Conservation (phyloP, 2,888 invertebrate species). For the Athrips mouffetella region DNA sequence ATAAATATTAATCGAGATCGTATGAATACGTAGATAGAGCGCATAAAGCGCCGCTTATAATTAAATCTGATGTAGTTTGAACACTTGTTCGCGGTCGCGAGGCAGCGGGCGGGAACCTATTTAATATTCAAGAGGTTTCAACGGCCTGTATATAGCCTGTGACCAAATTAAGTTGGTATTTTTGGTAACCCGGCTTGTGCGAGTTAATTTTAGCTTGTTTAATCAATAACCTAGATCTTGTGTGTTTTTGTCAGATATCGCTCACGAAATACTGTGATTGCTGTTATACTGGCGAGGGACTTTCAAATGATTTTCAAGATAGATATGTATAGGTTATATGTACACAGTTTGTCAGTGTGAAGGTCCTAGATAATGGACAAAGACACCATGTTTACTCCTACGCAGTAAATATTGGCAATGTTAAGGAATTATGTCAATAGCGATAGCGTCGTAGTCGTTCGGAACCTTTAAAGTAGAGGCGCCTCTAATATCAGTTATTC, state of each 20-base stretch:
- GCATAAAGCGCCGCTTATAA: conserved; percentile 1
- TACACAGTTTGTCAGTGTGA: too few relatives aligned
- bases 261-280: too few relatives aligned
- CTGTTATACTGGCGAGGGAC: too few relatives aligned
- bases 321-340: too few relatives aligned
- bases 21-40: background rate
- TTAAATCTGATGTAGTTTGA: conserved; percentile 25
- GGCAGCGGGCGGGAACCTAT: conserved; percentile 21
- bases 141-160: conserved; percentile 28
- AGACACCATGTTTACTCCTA: too few relatives aligned
- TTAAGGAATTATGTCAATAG: too few relatives aligned
- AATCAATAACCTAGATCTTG: conserved; percentile 5
- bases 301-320: too few relatives aligned
- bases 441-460: too few relatives aligned
- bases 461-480: too few relatives aligned
- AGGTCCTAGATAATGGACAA: too few relatives aligned
- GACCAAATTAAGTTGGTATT: conserved; percentile 25
- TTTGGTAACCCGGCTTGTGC: conserved; percentile 1
- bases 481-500: too few relatives aligned
- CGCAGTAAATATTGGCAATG: too few relatives aligned
- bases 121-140: conserved; percentile 31
- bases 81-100: conserved; percentile 20
- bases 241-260: background rate
- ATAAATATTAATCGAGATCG: background rate
- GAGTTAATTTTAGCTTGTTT: conserved; percentile 4